A percentile compares a stretch with the other conserved stretches of the same genome.
Evolutionary conservation across 2,888 invertebrate species (phyloP).

Genomic region (Nephrotoma flavescens): DNA sequence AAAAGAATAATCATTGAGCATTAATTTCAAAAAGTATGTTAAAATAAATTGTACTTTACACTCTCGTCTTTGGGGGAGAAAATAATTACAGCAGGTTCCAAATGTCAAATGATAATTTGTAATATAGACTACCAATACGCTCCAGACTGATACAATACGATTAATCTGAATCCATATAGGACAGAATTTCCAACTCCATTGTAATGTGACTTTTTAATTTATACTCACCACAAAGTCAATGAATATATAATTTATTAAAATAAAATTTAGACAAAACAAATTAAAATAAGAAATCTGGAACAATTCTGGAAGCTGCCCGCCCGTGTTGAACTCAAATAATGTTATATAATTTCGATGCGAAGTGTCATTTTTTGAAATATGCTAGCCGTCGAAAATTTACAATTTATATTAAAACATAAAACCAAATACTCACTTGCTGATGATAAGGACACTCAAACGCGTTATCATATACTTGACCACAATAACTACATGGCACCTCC

Average conservation of each 20-base stretch:
- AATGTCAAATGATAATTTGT: no score
- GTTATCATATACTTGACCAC: background rate
- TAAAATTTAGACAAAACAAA: background rate
- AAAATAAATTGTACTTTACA: no score
- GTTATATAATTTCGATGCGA: background rate
- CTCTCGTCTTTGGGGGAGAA: no score
- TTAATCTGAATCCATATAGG: no score
- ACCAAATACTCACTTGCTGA: background rate
- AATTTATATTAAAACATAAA: background rate
- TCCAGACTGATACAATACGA: no score
- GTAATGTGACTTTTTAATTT: background rate
- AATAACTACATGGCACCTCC: background rate
- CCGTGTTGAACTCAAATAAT: background rate
- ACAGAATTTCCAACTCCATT: background rate
- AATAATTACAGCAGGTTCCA: no score
- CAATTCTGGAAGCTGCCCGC: background rate
- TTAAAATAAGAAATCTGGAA: background rate
- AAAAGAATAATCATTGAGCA: no score
- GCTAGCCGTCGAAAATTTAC: background rate
- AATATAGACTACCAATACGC: no score
- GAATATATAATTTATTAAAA: background rate
- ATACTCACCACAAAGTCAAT: background rate
- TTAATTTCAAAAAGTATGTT: no score
- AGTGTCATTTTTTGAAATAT: background rate
- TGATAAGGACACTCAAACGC: background rate